Evolutionary conservation across 2,888 invertebrate species (phyloP).

Genomic region (Agonopterix subpropinquella): DNA sequence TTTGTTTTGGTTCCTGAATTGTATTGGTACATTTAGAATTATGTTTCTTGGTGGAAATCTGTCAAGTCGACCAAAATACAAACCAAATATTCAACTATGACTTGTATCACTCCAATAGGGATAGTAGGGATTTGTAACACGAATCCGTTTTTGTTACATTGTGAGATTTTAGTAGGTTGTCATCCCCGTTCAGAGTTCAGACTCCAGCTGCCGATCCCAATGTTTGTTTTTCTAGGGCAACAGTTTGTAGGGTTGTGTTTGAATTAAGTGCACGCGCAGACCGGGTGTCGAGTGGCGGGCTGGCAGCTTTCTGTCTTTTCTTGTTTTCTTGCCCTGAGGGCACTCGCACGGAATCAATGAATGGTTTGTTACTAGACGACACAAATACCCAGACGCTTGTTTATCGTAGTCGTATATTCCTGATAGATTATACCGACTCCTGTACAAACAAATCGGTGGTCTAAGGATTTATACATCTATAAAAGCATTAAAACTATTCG

Average conservation of each 20-base stretch:
- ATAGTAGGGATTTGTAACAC: too few relatives aligned
- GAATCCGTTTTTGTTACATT: too few relatives aligned
- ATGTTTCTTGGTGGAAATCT: too few relatives aligned
- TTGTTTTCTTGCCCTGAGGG: constrained; percentile 15
- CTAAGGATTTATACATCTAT: too few relatives aligned
- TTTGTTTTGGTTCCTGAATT: too few relatives aligned
- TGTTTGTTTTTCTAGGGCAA: constrained; percentile 58
- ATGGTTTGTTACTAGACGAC: constrained; percentile 9
- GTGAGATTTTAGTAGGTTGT: neutral
- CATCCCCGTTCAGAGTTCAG: constrained; percentile 20
- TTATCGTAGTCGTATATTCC: constrained; percentile 1
- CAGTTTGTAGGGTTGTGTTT: constrained; percentile 49
- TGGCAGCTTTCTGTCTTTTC: constrained; percentile 24
- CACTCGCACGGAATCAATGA: constrained; percentile 6
- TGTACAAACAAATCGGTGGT: too few relatives aligned
- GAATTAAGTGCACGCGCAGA: constrained; percentile 41
- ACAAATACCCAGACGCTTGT: constrained; percentile 13
- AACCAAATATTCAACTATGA: too few relatives aligned
- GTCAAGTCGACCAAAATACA: too few relatives aligned
- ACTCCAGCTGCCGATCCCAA: constrained; percentile 20
- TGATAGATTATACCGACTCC: too few relatives aligned
- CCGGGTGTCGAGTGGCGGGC: constrained; percentile 27
- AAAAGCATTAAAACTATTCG: too few relatives aligned
- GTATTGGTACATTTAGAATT: too few relatives aligned
- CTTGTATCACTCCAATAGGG: too few relatives aligned